Conservation (phyloP, 2,113 vertebrate genomes). For the Athene noctua region DNA sequence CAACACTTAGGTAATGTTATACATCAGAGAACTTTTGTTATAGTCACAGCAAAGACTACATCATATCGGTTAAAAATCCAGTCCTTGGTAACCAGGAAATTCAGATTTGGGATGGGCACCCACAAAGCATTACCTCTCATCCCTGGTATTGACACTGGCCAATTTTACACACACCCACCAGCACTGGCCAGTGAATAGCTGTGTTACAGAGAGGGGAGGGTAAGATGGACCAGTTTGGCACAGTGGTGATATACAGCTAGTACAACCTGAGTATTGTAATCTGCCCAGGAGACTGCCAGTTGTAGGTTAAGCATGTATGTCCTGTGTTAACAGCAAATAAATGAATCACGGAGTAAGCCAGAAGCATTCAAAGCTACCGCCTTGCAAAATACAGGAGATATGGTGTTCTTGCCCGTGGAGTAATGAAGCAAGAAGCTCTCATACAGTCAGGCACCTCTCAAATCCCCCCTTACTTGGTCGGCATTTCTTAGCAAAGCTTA, state of each 20-base stretch:
- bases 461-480: neutral
- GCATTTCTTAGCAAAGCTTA: neutral
- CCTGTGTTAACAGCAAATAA: neutral
- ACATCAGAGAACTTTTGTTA: neutral
- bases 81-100: neutral
- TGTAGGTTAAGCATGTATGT: accelerated
- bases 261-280: accelerated
- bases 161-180: accelerated
- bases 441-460: neutral
- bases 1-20: neutral
- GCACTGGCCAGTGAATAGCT: neutral
- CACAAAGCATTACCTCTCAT: neutral
- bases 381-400: neutral
- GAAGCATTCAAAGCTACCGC: neutral
- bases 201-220: neutral
- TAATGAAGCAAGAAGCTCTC: neutral
- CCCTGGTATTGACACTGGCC: neutral
- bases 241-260: neutral
- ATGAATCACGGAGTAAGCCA: neutral
- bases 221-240: neutral
- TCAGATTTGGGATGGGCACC: neutral
- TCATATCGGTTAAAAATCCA: neutral
- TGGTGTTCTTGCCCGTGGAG: accelerated
- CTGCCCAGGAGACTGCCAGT: neutral
- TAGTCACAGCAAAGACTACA: accelerated